Percentiles rank a stretch among this genome's conserved stretches.
Evolutionary conservation across 2,797 vertebrate species (phyloP).

Genomic region (Eremophila alpestris): DNA sequence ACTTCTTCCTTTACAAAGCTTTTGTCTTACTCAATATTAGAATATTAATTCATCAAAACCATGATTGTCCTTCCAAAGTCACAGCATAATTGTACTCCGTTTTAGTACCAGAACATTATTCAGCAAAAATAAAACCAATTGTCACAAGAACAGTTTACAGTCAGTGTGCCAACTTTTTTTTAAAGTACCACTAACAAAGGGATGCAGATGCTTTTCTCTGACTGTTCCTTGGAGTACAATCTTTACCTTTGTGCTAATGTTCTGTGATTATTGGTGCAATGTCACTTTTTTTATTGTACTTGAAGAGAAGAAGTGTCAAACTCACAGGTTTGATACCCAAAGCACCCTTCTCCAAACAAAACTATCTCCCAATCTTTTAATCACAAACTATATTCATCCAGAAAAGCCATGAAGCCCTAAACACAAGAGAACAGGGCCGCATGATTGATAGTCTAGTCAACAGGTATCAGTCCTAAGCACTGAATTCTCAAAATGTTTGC

Average conservation of each 20-base stretch:
- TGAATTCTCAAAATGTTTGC: background rate
- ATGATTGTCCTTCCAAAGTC: background rate
- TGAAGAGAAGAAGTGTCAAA: background rate
- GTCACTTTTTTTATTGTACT: background rate
- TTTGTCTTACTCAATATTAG: background rate
- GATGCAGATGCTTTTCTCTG: background rate
- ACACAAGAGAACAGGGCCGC: background rate
- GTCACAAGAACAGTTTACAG: background rate
- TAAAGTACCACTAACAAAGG: background rate
- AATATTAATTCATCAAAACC: background rate
- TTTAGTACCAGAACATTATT: background rate
- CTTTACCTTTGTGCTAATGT: background rate
- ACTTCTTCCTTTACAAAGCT: background rate
- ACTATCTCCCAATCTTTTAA: background rate
- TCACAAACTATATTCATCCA: background rate
- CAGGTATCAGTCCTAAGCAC: background rate
- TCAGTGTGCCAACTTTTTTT: background rate
- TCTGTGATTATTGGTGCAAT: background rate
- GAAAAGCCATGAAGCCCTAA: background rate
- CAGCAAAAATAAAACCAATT: background rate
- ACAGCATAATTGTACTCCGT: background rate
- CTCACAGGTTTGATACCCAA: background rate
- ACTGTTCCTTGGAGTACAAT: background rate
- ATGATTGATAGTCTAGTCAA: background rate
- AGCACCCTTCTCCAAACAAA: background rate